phyloP scores from a whole-genome alignment of 2,797 vertebrate species.

The Chelmon rostratus region DNA sequence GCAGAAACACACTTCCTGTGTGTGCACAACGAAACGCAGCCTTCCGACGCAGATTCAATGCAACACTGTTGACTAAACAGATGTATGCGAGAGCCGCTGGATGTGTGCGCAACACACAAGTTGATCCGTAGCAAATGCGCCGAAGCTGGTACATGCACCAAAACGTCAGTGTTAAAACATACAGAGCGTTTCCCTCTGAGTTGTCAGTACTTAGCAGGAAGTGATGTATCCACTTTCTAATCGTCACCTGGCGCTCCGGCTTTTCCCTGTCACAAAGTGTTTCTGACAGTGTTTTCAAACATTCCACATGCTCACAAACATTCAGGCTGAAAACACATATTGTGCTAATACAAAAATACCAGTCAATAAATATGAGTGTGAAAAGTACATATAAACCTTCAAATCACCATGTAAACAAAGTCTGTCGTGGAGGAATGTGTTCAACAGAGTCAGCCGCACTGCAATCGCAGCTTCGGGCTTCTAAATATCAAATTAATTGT shows the following conservation, averaged over 20 bases:
- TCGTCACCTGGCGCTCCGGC: background rate
- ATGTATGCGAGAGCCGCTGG: slow-evolving; percentile 4
- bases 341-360: slow-evolving; percentile 22
- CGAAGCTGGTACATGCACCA: background rate
- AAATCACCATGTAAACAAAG: slow-evolving; percentile 54
- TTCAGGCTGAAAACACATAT: slow-evolving; percentile 27
- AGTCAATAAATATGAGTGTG: slow-evolving; percentile 14
- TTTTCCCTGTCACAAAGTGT: background rate
- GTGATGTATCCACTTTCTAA: background rate
- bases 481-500: slow-evolving; percentile 60
- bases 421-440: slow-evolving; percentile 28
- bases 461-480: slow-evolving; percentile 45
- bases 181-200: background rate
- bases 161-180: background rate
- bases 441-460: slow-evolving; percentile 7
- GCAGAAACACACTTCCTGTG: background rate
- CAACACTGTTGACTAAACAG: background rate
- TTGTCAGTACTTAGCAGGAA: background rate
- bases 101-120: background rate
- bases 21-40: background rate
- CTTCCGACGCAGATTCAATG: slow-evolving; percentile 12
- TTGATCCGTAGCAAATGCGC: slow-evolving; percentile 7
- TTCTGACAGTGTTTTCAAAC: slow-evolving; percentile 20
- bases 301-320: slow-evolving; percentile 20
- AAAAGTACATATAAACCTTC: slow-evolving; percentile 55